Evolutionary conservation across 2,888 invertebrate species (phyloP).

Genomic region (Xestia c-nigrum): DNA sequence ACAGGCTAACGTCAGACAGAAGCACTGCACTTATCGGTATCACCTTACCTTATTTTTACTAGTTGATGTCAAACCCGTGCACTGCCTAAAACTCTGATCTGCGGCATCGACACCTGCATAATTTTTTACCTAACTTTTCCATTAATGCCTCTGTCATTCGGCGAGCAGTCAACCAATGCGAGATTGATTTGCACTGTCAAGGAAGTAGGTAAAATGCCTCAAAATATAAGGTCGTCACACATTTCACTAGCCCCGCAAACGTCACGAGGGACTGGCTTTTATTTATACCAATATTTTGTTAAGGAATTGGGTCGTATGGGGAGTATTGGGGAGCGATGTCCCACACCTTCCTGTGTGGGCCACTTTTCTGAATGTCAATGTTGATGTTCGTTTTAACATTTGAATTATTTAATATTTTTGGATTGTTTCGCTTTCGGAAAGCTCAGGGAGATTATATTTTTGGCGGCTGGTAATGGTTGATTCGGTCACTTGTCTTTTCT

Average conservation of each 20-base stretch:
- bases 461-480: neutral
- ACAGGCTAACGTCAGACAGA: neutral
- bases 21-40: neutral
- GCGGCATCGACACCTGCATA: neutral
- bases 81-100: neutral
- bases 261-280: constrained; percentile 31
- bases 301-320: constrained; percentile 46
- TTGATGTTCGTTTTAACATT: constrained; percentile 7
- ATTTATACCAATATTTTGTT: constrained; percentile 51
- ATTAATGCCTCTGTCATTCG: neutral
- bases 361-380: constrained; percentile 24
- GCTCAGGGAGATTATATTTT: neutral
- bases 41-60: neutral
- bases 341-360: constrained; percentile 7
- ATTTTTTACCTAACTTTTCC: neutral
- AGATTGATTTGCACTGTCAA: neutral
- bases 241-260: constrained; percentile 29
- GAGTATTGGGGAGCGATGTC: constrained; percentile 4
- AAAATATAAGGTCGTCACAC: constrained; percentile 32
- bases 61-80: neutral
- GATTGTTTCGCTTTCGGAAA: neutral
- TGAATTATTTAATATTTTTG: neutral
- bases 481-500: neutral
- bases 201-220: neutral
- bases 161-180: neutral